Conservation (phyloP, 2,888 invertebrate genomes). For the Ichneumoninae sp. region DNA sequence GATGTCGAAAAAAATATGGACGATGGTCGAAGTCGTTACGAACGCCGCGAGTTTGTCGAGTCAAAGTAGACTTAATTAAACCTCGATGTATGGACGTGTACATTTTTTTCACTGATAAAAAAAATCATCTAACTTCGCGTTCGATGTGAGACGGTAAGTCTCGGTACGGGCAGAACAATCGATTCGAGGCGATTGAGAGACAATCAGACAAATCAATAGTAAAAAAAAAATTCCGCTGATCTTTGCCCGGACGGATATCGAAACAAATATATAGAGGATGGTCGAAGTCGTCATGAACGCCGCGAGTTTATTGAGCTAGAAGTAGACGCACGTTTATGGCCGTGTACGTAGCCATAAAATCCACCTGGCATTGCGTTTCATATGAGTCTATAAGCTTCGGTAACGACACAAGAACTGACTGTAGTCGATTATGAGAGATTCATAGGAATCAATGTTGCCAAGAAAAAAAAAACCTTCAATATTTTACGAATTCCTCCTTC, state of each 20-base stretch:
- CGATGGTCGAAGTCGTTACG: background rate
- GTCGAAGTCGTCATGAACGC: background rate
- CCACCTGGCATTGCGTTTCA: background rate
- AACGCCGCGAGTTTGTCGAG: background rate
- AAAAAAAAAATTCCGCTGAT: background rate
- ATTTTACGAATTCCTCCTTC: background rate
- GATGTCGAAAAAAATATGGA: background rate
- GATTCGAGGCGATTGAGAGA: background rate
- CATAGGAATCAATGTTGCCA: background rate
- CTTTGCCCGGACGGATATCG: background rate
- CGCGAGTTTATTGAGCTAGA: background rate
- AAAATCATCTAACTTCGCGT: background rate
- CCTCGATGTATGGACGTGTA: background rate
- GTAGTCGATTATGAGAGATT: background rate
- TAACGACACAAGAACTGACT: no score
- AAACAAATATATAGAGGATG: background rate
- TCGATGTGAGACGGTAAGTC: background rate
- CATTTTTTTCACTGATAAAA: slow-evolving; percentile 10
- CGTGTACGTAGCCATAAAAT: no score
- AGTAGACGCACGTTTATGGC: no score
- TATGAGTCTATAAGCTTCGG: background rate
- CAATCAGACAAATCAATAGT: background rate
- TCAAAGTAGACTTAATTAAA: background rate
- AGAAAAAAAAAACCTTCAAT: background rate
- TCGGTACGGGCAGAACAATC: no score